phyloP scores from a whole-genome alignment of 1,140 invertebrate genomes.

The Ruditapes philippinarum region DNA sequence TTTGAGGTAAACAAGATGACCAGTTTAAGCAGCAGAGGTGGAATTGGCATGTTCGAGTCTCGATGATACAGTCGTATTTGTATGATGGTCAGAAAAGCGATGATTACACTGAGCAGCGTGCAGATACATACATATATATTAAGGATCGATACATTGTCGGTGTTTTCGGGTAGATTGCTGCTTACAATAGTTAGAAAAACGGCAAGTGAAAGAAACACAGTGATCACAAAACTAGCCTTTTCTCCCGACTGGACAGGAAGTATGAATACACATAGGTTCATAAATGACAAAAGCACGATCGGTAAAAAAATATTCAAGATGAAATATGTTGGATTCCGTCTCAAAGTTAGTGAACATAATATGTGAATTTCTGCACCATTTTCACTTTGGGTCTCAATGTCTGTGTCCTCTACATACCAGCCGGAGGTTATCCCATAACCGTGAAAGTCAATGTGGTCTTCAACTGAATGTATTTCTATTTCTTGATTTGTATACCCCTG shows the following conservation, averaged over 20 bases:
- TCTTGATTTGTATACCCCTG: not conserved
- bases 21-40: not conserved
- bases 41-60: not conserved
- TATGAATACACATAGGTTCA: constrained; percentile 89
- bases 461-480: not conserved
- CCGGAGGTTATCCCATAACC: not conserved
- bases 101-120: not conserved
- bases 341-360: constrained; percentile 47
- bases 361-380: not conserved
- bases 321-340: constrained; percentile 83
- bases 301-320: constrained; percentile 89
- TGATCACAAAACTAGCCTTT: constrained; percentile 89
- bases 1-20: not conserved
- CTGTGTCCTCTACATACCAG: not conserved
- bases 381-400: not conserved
- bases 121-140: constrained; percentile 82
- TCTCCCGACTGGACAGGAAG: constrained; percentile 88
- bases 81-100: constrained; percentile 22
- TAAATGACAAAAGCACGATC: constrained; percentile 88
- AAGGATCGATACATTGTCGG: constrained; percentile 88
- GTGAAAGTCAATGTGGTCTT: not conserved
- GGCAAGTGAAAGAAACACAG: constrained; percentile 88
- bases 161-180: constrained; percentile 89
- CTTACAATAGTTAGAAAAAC: constrained; percentile 89
- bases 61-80: constrained; percentile 40